These are phyloP conservation scores for Pteronura brasiliensis DNA, from an alignment of 2,113 vertebrate genomes.

Conservation along the genomic window DNA sequence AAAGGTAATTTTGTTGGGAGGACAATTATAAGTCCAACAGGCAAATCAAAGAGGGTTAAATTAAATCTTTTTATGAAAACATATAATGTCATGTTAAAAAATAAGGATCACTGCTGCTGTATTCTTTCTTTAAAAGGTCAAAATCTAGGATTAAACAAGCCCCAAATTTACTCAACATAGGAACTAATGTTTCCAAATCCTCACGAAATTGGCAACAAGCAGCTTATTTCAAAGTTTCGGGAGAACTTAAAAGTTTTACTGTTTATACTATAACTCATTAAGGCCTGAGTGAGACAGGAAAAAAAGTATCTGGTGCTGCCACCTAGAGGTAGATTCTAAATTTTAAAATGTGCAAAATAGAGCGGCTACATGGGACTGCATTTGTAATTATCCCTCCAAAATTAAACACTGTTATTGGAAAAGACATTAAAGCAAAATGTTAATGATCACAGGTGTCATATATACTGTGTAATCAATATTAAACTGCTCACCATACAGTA, in stretches of 20 bases:
- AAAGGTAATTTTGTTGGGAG: conserved; percentile 27
- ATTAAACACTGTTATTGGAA: conserved; percentile 47
- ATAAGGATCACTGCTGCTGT: background rate
- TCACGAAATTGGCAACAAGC: conserved; percentile 18
- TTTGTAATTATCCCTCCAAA: conserved; percentile 51
- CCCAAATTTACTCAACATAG: background rate
- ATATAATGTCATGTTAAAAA: conserved; percentile 43
- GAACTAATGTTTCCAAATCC: conserved; percentile 16
- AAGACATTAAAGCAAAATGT: conserved; percentile 40
- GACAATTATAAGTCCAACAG: conserved; percentile 38
- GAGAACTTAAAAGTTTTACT: conserved; percentile 61
- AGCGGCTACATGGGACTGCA: background rate
- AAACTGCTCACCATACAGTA: conserved; percentile 13
- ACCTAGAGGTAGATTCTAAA: conserved; percentile 77
- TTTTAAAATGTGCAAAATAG: conserved; percentile 35
- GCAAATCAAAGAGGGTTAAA: conserved; percentile 10
- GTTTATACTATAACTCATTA: background rate
- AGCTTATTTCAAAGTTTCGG: conserved; percentile 61
- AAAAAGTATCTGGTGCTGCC: conserved; percentile 83
- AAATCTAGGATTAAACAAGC: background rate
- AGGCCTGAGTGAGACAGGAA: conserved; percentile 26
- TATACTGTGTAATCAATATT: conserved; percentile 28
- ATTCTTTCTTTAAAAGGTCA: conserved; percentile 42
- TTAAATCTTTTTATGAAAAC: conserved; percentile 24
- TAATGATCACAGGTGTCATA: conserved; percentile 43